Base-by-base conservation (phyloP, 2,113 vertebrate genomes). In the Caretta caretta region DNA sequence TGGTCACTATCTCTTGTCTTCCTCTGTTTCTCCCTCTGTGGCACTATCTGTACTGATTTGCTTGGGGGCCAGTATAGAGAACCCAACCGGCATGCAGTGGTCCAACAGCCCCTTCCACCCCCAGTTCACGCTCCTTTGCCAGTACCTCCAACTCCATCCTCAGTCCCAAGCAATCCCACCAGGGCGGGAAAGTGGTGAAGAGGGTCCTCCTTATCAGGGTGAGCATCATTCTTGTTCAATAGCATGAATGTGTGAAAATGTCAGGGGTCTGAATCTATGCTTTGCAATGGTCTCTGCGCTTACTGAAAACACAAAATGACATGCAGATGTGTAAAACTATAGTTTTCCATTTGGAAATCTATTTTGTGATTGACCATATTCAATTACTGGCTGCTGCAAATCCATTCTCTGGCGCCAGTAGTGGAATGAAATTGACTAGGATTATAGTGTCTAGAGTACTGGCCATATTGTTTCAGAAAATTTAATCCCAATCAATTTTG, bases 11-110 rank as follows among this genome's bases (percentile, higher is more conserved):
- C 25, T 86, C 46, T 51, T 7, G 88, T 1, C 10, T 65, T 75
- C 8, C 10, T 88, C 42, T 50, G 12, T 27, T 94, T 76, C 13
- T 22, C 53, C 84, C 17, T 22, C 12, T 72, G 65, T 51, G 42
- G 7, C 80, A 80, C 8, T 75, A 75, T 38, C 46, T 42, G 80
- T 53, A 19, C 1, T 11, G 48, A 38, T 19, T 50, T 56, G 35
- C 4, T 38, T 84, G 56, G 22, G 9, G 83, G 22, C 6, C 0
- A 0, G 1, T 0, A 0, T 4, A 56, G 46, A 83, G 89, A 65
- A 93, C 14, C 14, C 4, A 2, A 38, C 17, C 38, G 22, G 46
- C 59, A 80, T 1, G 1, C 0, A 0, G n/a, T 7, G 51, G 6
- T 2, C 88, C 13, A 53, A 14, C 31, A 25, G 20, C 4, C 12